Evolutionary conservation across 2,888 invertebrate species (phyloP), one percentile per base, ranked within the genome.

Genomic region (Romanomermis culicivorax): DNA sequence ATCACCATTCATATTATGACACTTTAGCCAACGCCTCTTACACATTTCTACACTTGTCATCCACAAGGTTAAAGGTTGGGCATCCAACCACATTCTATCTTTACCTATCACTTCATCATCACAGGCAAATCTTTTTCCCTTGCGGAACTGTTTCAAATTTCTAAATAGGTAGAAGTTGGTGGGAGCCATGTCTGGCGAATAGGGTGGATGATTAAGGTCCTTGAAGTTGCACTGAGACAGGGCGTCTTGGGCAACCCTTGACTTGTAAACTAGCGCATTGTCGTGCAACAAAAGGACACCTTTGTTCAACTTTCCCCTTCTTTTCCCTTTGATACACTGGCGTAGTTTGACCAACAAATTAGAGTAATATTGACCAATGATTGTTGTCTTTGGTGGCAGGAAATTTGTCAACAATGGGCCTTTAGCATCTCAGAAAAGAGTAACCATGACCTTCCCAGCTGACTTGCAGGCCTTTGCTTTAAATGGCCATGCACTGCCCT

Each of bases 181-280:
- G 14, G 20, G 54, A 56, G 26, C 52, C 47, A 49, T 56, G 29
- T 29, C 56, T 43, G 14, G 55, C 42, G 20, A 54, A 56, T 42
- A 52, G 57, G 14, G 53, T 1, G 47, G 49, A 23, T 58, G 58
- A 1, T 1, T 23, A 30, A 58, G 42, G 29, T 58, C 25, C 47
- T 1, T 42, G 43, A 23, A 57, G 56, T 1, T 1, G 24, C 29
- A 58, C 25, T 29, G 54, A 26, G 49, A 54, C 27, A n/a, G 43
- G 55, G 14, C 43, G 4, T 27, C 52, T 49, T 43, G 53, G 14
- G 47, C 20, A 47, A 47, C 47, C 20, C 20, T 47, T 23, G 20
- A 36, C 7, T 20, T 58, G 56, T 58, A 56, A 26, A 36, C 26
- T 0, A 51, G 47, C 2, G 55, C 52, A 52, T 59, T 56, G 49